A percentile compares a stretch with the other conserved stretches of the same genome.
These are phyloP conservation scores for Montipora foliosa DNA, from an alignment of 64 coral and sea anemone genomes.

Conservation along the genomic window DNA sequence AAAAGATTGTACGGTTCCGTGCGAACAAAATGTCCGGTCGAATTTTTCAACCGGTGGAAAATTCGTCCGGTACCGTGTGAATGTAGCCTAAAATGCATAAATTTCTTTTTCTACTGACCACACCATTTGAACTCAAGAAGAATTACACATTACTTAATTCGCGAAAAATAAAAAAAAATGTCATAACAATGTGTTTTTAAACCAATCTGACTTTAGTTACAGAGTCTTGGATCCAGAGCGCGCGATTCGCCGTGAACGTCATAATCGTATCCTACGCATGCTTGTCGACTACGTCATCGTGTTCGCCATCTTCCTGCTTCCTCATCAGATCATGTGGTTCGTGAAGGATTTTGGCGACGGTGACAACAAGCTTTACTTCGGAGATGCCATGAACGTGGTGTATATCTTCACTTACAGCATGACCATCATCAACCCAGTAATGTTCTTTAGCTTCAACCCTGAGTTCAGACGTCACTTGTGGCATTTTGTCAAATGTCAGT, in stretches of 20 bases:
- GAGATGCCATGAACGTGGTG: constrained; percentile 50
- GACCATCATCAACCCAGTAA: constrained; percentile 76
- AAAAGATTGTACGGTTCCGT: too few relatives aligned
- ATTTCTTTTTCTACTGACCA: too few relatives aligned
- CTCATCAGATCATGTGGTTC: constrained; percentile 84
- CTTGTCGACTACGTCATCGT: constrained; percentile 70
- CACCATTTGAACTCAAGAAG: too few relatives aligned
- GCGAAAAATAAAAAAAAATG: neutral
- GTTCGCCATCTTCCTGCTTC: constrained; percentile 72
- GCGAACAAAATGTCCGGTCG: too few relatives aligned
- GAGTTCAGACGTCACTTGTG: constrained; percentile 73
- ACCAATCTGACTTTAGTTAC: constrained; percentile 21
- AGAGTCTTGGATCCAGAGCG: constrained; percentile 50
- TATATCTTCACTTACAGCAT: constrained; percentile 69
- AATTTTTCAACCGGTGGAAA: too few relatives aligned
- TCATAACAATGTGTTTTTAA: neutral
- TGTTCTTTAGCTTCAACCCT: constrained; percentile 81
- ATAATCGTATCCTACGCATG: constrained; percentile 75
- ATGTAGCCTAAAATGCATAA: too few relatives aligned
- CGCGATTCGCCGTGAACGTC: constrained; percentile 56
- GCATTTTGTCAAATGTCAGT: constrained; percentile 71
- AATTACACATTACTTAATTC: neutral
- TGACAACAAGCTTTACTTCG: constrained; percentile 73
- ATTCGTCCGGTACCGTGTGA: too few relatives aligned
- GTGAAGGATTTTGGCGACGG: constrained; percentile 61